A percentile compares a stretch with the other conserved stretches of the same genome.
These are phyloP conservation scores for Watsonalla cultraria DNA, from an alignment of 2,888 invertebrate species.

Conservation along the genomic window DNA sequence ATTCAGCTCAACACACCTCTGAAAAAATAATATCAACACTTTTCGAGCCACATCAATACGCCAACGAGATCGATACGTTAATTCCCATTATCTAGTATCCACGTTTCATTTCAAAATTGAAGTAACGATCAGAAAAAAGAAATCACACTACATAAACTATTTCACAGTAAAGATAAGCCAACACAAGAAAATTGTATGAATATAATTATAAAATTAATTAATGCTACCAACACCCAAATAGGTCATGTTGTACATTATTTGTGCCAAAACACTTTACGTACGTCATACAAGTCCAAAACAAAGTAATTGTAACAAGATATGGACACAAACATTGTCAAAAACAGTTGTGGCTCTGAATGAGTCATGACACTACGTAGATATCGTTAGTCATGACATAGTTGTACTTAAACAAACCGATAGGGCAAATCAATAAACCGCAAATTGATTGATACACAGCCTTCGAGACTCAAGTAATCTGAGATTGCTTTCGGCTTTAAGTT, in stretches of 20 bases:
- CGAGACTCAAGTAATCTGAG: not conserved
- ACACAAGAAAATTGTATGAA: no score
- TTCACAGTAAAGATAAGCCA: no score
- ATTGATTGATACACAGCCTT: not conserved
- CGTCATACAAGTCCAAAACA: not conserved
- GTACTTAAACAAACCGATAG: not conserved
- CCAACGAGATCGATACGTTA: no score
- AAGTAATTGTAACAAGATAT: not conserved
- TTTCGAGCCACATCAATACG: no score
- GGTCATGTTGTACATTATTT: not conserved
- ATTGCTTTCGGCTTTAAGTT: constrained; percentile 1
- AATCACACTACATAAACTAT: no score
- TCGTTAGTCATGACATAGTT: not conserved
- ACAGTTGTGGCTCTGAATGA: not conserved
- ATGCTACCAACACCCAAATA: no score
- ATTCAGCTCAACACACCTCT: no score
- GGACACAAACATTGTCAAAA: not conserved
- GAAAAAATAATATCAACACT: no score
- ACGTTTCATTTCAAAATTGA: no score
- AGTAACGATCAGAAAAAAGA: no score
- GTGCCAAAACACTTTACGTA: not conserved
- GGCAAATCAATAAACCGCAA: constrained; percentile 1
- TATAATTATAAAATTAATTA: no score
- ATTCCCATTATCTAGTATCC: no score
- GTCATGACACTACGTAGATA: not conserved